Evolutionary conservation across 2,888 invertebrate species (phyloP), one percentile per base, ranked within the genome.

Genomic region (Epistrophe eligans): DNA sequence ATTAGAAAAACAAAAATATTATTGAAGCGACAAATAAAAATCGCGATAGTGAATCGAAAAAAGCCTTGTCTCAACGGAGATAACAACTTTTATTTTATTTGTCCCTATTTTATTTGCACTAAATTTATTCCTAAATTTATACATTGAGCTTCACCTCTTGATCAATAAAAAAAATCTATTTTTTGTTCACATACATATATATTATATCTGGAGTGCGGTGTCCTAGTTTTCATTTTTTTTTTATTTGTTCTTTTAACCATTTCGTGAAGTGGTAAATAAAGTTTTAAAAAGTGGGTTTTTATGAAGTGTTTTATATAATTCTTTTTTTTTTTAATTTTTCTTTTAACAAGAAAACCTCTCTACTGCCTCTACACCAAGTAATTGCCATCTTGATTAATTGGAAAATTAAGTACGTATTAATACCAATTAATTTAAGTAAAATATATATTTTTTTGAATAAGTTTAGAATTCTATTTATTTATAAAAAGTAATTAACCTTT

Each of bases 261-360:
- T 48, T 50, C 11, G 52, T 70, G 24, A 38, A 38, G 52, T 55
- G 52, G 66, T 50, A 45, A 45, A 45, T 66, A 38, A 38, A 38
- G 19, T 50, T 50, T 50, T 55, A 4, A 19, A 19, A 52, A 55
- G 55, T 52, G 19, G 13, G 55, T 7, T 50, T 70, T 52, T 52
- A 2, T 50, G 28, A 71, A 76, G 84, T 58, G 62, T 4, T 62
- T 84, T 80, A 84, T 67, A 60, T 84, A 84, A 84, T 71, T 35
- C 9, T 35, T 8, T 52, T 57, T 64, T 67, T 45, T 38, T 24
- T 24, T 15, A n/a, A 8, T 13, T 38, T 11, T 48, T 66, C 8
- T 32, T 35, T 50, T 24, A 17, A 7, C 32, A 50, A 50, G 8
- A 32, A 48, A 40, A 19, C 40, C 0, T 19, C 10, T 19, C 4